Percentiles rank a stretch among this genome's conserved stretches.
Conservation (phyloP, 2,113 vertebrate genomes). For the Rhinolophus ferrumequinum region DNA sequence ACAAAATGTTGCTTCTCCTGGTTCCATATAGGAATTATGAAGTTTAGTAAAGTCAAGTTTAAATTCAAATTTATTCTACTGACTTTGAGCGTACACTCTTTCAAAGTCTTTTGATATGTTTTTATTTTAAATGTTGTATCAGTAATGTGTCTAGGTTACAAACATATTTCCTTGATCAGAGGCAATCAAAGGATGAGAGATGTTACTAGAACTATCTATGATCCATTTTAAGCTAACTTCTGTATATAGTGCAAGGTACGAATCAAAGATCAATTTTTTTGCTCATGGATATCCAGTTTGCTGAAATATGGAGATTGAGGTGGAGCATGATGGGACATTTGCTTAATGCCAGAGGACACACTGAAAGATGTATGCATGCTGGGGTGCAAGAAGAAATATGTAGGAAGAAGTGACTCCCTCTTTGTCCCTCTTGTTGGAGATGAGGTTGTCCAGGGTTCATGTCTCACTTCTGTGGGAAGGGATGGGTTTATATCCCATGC, state of each 20-base stretch:
- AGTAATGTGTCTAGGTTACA: neutral
- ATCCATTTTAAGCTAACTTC: neutral
- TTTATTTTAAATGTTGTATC: neutral
- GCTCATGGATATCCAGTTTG: neutral
- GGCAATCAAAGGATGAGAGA: neutral
- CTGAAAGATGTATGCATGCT: neutral
- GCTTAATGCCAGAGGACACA: neutral
- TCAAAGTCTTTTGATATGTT: constrained; percentile 3
- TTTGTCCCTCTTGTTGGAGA: neutral
- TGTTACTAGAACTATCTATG: neutral
- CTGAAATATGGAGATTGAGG: neutral
- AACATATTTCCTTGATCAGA: neutral
- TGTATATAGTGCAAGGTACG: neutral
- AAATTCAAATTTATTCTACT: neutral
- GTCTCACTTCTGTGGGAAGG: neutral
- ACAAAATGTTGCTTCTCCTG: neutral
- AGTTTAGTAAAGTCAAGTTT: neutral
- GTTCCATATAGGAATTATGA: neutral
- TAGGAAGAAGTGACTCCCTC: neutral
- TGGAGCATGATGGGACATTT: neutral
- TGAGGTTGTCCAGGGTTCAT: neutral
- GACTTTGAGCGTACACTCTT: neutral
- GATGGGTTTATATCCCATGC: neutral
- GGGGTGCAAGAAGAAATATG: neutral
- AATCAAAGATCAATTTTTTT: neutral